Evolutionary conservation across 2,113 vertebrate species (phyloP), one percentile per base, ranked within the genome.

Genomic region (Ameiurus melas): DNA sequence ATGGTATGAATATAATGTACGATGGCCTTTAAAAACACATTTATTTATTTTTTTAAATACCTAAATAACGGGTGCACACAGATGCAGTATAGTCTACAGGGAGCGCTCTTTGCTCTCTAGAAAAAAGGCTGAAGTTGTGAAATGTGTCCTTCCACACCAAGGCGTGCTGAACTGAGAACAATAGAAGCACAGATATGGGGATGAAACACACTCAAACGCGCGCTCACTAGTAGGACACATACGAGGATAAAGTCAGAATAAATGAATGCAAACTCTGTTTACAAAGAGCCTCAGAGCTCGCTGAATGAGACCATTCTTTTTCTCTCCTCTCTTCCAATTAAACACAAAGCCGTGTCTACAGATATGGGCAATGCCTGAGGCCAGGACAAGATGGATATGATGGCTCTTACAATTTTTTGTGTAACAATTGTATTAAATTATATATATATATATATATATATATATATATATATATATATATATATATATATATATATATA

Each of bases 101-200:
- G 66, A 87, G 84, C 47, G 19, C 77, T 58, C 78, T 81, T 68
- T 33, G 77, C 85, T 68, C 77, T 84, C 25, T 73, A 27, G 55
- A 89, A 55, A 82, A 60, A 89, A 87, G 25, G 79, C 79, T 70
- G 39, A 77, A 86, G 68, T 81, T 53, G 81, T 62, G 83, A 87
- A 87, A 89, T 64, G 78, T 73, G 78, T 88, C 86, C 83, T 80
- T 89, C 78, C 33, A 80, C 81, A 91, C 85, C 90, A 78, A 91
- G 85, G 73, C 81, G 4, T 73, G 86, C 66, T 86, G 86, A 89
- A 89, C 66, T 82, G 83, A 88, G 86, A 91, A 92, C 90, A 92
- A 90, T 86, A 78, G 89, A 86, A 85, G 86, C 58, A 87, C 81
- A 87, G 90, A 90, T 89, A 81, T 90, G 86, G 89, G 86, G 85